phyloP scores from a whole-genome alignment of 2,888 invertebrate genomes.

The Tupiocoris notatus region DNA sequence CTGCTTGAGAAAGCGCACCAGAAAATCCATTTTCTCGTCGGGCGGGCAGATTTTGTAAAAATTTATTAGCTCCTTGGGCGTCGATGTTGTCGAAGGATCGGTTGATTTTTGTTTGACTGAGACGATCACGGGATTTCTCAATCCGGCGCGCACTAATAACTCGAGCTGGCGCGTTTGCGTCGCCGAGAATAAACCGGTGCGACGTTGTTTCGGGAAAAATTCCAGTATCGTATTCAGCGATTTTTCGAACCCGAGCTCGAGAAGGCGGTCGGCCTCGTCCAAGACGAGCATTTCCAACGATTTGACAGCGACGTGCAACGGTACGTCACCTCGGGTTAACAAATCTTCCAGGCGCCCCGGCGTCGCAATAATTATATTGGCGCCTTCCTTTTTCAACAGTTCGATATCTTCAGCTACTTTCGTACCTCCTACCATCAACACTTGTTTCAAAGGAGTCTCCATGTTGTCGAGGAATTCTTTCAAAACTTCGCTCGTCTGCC shows the following conservation, averaged over 20 bases:
- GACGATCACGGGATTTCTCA: slow-evolving; percentile 88
- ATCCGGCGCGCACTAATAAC: slow-evolving; percentile 86
- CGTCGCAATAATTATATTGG: slow-evolving; percentile 88
- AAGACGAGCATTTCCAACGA: slow-evolving; percentile 86
- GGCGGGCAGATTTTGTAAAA: slow-evolving; percentile 76
- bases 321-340: slow-evolving; percentile 68
- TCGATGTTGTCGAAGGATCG: slow-evolving; percentile 50
- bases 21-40: slow-evolving; percentile 75
- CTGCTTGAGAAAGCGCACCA: slow-evolving; percentile 74
- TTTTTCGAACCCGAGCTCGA: slow-evolving; percentile 88
- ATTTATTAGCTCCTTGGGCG: slow-evolving; percentile 60
- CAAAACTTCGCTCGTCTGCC: slow-evolving; percentile 76
- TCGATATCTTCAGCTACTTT: slow-evolving; percentile 73
- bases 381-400: slow-evolving; percentile 66
- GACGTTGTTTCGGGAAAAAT: slow-evolving; percentile 85
- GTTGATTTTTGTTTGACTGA: slow-evolving; percentile 72
- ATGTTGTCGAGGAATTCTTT: slow-evolving; percentile 57
- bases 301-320: slow-evolving; percentile 70
- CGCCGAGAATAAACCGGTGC: slow-evolving; percentile 98
- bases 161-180: slow-evolving; percentile 95
- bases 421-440: slow-evolving; percentile 78
- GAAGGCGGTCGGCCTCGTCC: slow-evolving; percentile 93
- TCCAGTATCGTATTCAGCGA: slow-evolving; percentile 84
- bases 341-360: slow-evolving; percentile 92
- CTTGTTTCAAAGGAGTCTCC: slow-evolving; percentile 58